phyloP scores from a whole-genome alignment of 2,888 invertebrate genomes.

The Nemotelus pantherinus region DNA sequence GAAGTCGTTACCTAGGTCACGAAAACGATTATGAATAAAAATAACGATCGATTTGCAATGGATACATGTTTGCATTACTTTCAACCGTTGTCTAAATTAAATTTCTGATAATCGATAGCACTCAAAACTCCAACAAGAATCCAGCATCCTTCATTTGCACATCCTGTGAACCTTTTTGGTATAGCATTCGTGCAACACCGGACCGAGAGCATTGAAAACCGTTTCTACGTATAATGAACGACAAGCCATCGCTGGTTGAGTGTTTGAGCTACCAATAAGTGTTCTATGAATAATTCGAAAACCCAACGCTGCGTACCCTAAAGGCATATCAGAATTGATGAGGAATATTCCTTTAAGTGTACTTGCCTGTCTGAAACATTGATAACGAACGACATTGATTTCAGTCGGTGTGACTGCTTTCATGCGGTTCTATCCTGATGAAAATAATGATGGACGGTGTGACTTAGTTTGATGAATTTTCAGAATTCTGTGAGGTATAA shows the following conservation, averaged over 20 bases:
- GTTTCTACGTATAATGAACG: no score
- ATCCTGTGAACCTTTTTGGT: constrained; percentile 24
- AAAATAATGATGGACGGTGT: no score
- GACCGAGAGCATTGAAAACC: not conserved
- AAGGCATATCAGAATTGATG: not conserved
- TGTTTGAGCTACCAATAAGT: constrained; percentile 1
- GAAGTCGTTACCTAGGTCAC: no score
- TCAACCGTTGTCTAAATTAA: not conserved
- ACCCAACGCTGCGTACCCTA: not conserved
- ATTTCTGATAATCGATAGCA: constrained; percentile 7
- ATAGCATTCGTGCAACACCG: constrained; percentile 1
- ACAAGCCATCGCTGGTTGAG: not conserved
- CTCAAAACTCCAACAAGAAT: constrained; percentile 13
- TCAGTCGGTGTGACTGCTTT: not conserved
- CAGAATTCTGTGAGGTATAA: no score
- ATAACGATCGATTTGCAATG: no score
- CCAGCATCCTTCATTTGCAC: constrained; percentile 34
- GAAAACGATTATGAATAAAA: no score
- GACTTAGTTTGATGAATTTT: no score
- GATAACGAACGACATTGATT: constrained; percentile 14
- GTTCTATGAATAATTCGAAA: constrained; percentile 24
- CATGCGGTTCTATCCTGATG: not conserved
- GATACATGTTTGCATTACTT: no score
- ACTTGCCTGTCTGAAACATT: constrained; percentile 12
- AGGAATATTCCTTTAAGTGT: constrained; percentile 21